Base-by-base conservation (phyloP, 2,113 vertebrate species). In the Podarcis cretensis region DNA sequence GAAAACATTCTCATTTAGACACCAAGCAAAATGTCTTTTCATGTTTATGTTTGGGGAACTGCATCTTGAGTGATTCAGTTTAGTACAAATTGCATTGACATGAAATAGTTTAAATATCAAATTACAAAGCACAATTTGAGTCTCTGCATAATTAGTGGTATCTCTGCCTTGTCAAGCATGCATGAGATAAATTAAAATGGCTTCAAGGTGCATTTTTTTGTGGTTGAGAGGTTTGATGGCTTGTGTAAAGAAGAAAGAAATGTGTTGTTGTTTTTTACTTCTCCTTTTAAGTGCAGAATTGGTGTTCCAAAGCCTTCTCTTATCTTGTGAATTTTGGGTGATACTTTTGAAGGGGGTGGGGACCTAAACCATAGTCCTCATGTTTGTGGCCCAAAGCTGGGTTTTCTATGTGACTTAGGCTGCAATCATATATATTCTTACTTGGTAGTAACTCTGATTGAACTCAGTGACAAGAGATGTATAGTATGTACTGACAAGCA, bases 121-220 rank as follows among this genome's bases (percentile, higher is more conserved):
- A 75, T 76, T 86, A 74, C 89, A 81, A 68, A 81, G 40, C n/a
- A 75, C 54, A 85, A 84, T 79, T 73, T 81, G 66, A 80, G 20
- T 37, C 3, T 75, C 30, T 85, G 57, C 69, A 85, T 81, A 54
- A 65, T 35, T 85, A 85, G 54, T 63, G 27, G 25, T 81, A 82
- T 81, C 69, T 81, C 9, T 80, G 43, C 37, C 40, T 68, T 78
- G 73, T 78, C 43, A 6, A 86, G 85, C 63, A 54, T 87, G 77
- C 66, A 54, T 87, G 66, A 81, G 32, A 87, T 87, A 74, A 86
- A 63, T 87, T 83, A 83, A 81, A 75, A 85, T 75, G 6, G 54
- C 69, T 85, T 80, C 35, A 37, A 81, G 82, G 81, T 75, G 40
- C 76, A 25, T 80, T 54, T 65, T 83, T 54, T 35, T 83, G 83